Percentiles rank a stretch among this genome's conserved stretches.
Conservation (phyloP, 2,888 invertebrate genomes). For the Camponotus fellah region DNA sequence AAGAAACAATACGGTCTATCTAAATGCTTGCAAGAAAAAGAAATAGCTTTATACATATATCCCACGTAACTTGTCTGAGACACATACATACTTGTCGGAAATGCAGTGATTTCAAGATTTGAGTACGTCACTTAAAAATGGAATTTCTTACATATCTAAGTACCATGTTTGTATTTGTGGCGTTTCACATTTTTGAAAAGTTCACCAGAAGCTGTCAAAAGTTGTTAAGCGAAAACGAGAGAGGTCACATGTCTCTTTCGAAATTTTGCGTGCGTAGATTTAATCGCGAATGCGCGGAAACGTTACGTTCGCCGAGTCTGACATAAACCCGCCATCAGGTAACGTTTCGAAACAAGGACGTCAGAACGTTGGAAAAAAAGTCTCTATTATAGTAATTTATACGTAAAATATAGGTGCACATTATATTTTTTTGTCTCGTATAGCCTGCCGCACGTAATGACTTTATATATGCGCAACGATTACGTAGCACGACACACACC, state of each 20-base stretch:
- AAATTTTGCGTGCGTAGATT: background rate
- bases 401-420: slow-evolving; percentile 4
- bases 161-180: no score
- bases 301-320: background rate
- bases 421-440: slow-evolving; percentile 14
- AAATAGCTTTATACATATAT: no score
- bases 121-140: no score
- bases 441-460: background rate
- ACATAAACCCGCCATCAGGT: background rate
- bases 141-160: no score
- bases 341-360: slow-evolving; percentile 1
- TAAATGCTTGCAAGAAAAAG: background rate
- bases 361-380: background rate
- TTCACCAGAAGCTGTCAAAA: background rate
- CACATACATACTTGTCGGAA: no score
- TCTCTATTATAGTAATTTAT: background rate
- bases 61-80: no score
- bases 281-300: slow-evolving; percentile 4
- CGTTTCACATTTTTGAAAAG: background rate
- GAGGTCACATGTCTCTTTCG: no score
- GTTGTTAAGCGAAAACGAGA: background rate
- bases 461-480: slow-evolving; percentile 13
- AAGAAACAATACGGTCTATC: background rate
- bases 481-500: slow-evolving; percentile 18
- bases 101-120: no score